Base-by-base conservation (phyloP, 2,113 vertebrate species). In the Dermatemys mawii region DNA sequence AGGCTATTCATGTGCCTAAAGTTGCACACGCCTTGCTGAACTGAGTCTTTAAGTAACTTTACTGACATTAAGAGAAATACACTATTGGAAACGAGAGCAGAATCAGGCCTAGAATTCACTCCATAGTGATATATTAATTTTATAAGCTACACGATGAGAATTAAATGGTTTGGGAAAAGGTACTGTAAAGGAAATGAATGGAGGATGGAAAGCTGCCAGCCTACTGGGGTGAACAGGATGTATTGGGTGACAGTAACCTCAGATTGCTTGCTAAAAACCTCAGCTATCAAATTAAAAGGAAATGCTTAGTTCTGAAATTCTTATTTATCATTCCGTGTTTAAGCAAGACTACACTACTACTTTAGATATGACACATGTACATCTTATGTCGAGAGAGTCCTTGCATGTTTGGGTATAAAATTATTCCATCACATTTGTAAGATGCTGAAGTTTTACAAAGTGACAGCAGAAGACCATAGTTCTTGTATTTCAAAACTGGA, bases 241-340 rank as follows among this genome's bases (percentile, higher is more conserved):
- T 5, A 57, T 6, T 57, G 57, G 57, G n/a, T n/a, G n/a, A n/a
- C n/a, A n/a, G n/a, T n/a, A n/a, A n/a, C n/a, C n/a, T n/a, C n/a
- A n/a, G n/a, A n/a, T n/a, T n/a, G n/a, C n/a, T n/a, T n/a, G n/a
- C n/a, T n/a, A n/a, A n/a, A n/a, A n/a, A n/a, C n/a, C n/a, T n/a
- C n/a, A n/a, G n/a, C n/a, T n/a, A n/a, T 35, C 57, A 63, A 63
- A 63, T 63, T 63, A 63, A 63, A 0, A 22, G 32, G 7, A 24
- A 87, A 4, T 1, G 1, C 8, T 35, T 1, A 2, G 8, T 0
- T 83, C 81, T 44, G 49, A 38, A 81, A 44, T 5, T 53, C 79
- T 53, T 12, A 19, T 51, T 83, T 87, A 10, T 0, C 27, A 3
- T 2, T 21, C 11, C 24, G 22, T 3, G 60, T 83, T 81, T 55